Percentiles rank a stretch among this genome's conserved stretches.
Conservation (phyloP, 2,888 invertebrate genomes). For the Clepsis dumicolana region DNA sequence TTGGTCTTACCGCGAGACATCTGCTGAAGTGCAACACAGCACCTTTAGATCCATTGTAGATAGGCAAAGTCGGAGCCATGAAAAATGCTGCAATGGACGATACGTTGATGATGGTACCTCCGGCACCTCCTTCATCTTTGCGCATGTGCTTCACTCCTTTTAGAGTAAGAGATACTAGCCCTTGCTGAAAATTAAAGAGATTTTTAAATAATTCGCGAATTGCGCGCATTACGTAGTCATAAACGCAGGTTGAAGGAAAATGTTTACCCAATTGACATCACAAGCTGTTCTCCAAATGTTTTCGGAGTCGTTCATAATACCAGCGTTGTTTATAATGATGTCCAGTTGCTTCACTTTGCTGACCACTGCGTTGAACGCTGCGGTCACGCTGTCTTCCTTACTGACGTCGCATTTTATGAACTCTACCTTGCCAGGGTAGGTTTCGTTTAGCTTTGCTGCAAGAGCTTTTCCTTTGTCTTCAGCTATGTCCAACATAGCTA, state of each 20-base stretch:
- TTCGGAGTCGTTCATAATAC: conserved; percentile 29
- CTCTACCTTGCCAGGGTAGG: conserved; percentile 51
- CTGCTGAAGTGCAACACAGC: conserved; percentile 71
- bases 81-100: conserved; percentile 69
- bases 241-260: background rate
- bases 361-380: conserved; percentile 56
- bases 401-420: conserved; percentile 64
- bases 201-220: background rate
- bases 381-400: conserved; percentile 55
- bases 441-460: conserved; percentile 52
- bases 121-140: conserved; percentile 63
- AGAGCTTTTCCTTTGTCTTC: conserved; percentile 56
- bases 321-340: conserved; percentile 38
- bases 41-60: conserved; percentile 70
- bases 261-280: conserved; percentile 27
- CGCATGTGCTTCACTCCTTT: conserved; percentile 66
- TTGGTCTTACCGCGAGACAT: conserved; percentile 61
- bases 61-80: conserved; percentile 66
- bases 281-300: conserved; percentile 18
- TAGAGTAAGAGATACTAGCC: conserved; percentile 66
- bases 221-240: background rate
- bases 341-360: conserved; percentile 38
- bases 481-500: conserved; percentile 61
- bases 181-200: conserved; percentile 51
- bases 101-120: conserved; percentile 69